Base-by-base conservation (phyloP, 2,888 invertebrate genomes). In the Hydropsyche betteni region DNA sequence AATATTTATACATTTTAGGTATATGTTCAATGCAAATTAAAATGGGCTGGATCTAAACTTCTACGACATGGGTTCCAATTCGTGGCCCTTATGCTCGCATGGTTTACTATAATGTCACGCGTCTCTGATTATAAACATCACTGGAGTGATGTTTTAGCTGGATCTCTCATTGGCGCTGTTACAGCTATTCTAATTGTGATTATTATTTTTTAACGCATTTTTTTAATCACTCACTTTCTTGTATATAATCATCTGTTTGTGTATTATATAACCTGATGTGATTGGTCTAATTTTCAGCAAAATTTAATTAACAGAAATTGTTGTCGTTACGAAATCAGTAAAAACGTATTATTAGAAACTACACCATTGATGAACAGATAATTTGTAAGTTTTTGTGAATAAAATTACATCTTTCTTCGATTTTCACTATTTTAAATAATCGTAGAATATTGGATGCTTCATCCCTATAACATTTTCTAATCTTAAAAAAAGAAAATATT, bases 61-160 rank as follows among this genome's bases (percentile, higher is more conserved):
- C 84, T 96, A 69, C 91, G 92, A 74, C 96, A 96, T 83, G 90
- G 93, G n/a, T 85, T 97, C 72, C 98, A 99, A 86, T 92, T 94
- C 82, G 80, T 92, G 10, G 90, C 94, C 73, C 86, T 98, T 78
- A 88, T 92, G 84, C 87, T 94, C 84, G 93, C 97, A 44, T 92
- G 94, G 90, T 94, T 91, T 84, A 95, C 95, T 8, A 92, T 94
- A n/a, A 89, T 98, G 87, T 93, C 96, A 0, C 90, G 98, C 51
- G 91, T 99, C 52, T 96, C 96, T 0, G 95, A 99, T 87, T 96
- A 98, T 88, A 98, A 98, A 84, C 98, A 99, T 85, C 98, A 99
- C 83, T 98, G 97, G 96, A 97, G 95, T 82, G 99, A 99, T 85
- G 98, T 98, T 2, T 87, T 98, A 44, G 92, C 92, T 72, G 99